Evolutionary conservation across 2,113 vertebrate genomes (phyloP), one percentile per base, ranked within the genome.

Genomic region (Microcebus tavaratra): DNA sequence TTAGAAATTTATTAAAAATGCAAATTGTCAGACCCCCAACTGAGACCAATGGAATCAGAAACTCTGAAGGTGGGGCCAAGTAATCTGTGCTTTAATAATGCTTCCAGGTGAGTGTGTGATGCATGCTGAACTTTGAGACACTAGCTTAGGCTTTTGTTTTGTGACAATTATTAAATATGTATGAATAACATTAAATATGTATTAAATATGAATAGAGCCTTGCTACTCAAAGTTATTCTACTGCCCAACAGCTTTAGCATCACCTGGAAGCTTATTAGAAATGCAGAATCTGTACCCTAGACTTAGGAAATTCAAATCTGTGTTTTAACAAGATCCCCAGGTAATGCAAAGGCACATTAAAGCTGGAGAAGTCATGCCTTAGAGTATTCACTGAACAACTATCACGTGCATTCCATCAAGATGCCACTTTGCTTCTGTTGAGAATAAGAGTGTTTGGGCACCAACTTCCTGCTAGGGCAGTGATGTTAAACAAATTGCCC

Each of bases 261-360:
- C 48, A 75, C 75, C 48, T 86, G n/a, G 10, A 91, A 79, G 13
- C 55, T 89, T 45, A 55, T 34, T 31, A 88, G 8, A 85, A 65
- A 88, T 39, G 15, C 6, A 82, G 81, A 63, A 27, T 75, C 45
- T 75, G 13, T 14, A 85, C 53, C 42, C 5, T 4, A 73, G 67
- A 61, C 9, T 39, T 59, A 65, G 36, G 48, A 11, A 89, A 90
- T 85, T 48, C 31, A 61, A 79, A 50, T 42, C 2, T 57, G 36
- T 78, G 5, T 68, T 85, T 96, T 90, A 90, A 91, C 48, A 85
- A 45, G 72, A 84, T 55, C 18, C n/a, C 85, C n/a, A 63, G 53
- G 36, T 82, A 94, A 55, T 59, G 34, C 50, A 59, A 6, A 76
- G 70, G 42, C 48, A 76, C 13, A 17, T 59, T 29, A 76, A 61